Conservation (phyloP, 2,797 vertebrate genomes). For the Forpus xanthops region DNA sequence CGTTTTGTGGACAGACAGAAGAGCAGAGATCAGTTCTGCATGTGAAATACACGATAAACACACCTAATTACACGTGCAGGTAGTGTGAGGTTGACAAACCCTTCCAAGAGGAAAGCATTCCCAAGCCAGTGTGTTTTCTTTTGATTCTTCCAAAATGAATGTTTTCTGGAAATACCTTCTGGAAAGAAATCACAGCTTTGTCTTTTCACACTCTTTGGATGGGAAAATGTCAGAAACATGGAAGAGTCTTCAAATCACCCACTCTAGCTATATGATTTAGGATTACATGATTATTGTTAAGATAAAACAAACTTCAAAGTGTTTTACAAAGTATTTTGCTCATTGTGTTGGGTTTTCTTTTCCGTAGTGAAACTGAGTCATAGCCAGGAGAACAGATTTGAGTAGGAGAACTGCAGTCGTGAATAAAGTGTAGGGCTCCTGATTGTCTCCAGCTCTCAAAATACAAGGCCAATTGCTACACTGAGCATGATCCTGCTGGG, state of each 20-base stretch:
- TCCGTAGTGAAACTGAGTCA: neutral
- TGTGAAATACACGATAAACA: neutral
- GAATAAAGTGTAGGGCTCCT: neutral
- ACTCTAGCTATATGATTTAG: neutral
- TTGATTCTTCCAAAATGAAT: neutral
- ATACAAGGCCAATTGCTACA: neutral
- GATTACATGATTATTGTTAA: neutral
- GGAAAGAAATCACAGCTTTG: constrained; percentile 19
- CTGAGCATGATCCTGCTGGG: neutral
- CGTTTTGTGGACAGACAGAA: neutral
- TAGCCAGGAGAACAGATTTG: neutral
- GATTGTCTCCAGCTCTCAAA: neutral
- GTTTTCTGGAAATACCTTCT: neutral
- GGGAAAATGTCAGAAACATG: neutral
- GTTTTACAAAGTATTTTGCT: neutral
- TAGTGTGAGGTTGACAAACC: neutral
- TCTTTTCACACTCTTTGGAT: constrained; percentile 4
- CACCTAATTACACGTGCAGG: neutral
- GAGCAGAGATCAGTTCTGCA: neutral
- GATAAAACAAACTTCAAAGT: neutral
- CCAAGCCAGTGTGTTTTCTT: neutral
- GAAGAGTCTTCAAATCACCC: neutral
- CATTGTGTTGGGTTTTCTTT: neutral
- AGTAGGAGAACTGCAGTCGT: neutral
- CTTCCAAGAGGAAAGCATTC: neutral